phyloP scores from a whole-genome alignment of 2,888 invertebrate species.

The Trichogramma dendrolimi region DNA sequence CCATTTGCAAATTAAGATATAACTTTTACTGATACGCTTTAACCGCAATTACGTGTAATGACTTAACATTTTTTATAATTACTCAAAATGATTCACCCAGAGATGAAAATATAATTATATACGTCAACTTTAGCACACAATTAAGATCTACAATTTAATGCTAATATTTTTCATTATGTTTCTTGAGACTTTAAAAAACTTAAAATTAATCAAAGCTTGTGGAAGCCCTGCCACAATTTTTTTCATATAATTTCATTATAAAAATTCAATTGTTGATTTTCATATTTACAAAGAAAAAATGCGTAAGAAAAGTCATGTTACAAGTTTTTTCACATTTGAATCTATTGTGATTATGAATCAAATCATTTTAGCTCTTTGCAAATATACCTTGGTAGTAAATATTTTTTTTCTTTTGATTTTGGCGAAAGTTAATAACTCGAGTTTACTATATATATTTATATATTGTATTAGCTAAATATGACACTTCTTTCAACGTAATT shows the following conservation, averaged over 20 bases:
- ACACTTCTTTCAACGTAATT: constrained; percentile 44
- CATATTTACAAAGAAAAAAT: constrained; percentile 9
- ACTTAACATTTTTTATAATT: constrained; percentile 1
- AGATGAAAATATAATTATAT: no score
- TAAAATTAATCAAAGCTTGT: no score
- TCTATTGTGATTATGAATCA: no score
- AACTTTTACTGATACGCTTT: neutral
- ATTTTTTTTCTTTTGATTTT: constrained; percentile 32
- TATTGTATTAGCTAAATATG: constrained; percentile 41
- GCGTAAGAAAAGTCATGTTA: no score
- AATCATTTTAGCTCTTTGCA: no score
- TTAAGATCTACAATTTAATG: constrained; percentile 25
- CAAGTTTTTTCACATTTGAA: no score
- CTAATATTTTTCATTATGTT: neutral
- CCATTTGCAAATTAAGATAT: neutral
- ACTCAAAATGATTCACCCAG: no score
- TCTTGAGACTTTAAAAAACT: neutral
- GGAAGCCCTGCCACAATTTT: neutral
- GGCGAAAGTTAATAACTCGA: constrained; percentile 42
- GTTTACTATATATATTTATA: constrained; percentile 40
- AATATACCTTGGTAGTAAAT: no score
- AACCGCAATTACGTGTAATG: constrained; percentile 19
- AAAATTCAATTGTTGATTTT: constrained; percentile 16
- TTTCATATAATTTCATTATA: constrained; percentile 5
- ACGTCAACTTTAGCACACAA: constrained; percentile 25